phyloP scores from a whole-genome alignment of 2,888 invertebrate species.

The Nowickia ferox region DNA sequence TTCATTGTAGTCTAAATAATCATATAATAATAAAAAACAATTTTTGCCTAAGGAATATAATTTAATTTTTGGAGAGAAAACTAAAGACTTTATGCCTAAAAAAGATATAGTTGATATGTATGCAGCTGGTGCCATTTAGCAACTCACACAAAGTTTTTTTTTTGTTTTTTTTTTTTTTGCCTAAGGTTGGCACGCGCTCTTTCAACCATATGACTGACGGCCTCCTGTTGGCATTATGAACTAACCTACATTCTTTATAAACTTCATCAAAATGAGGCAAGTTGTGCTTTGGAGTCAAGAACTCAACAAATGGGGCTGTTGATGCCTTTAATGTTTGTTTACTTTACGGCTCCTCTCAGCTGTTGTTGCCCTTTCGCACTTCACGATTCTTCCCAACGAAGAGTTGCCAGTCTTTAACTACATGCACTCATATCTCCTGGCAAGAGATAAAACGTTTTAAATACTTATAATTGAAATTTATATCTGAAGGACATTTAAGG shows the following conservation, averaged over 20 bases:
- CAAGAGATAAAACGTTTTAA: conserved; percentile 31
- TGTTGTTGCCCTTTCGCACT: conserved; percentile 1
- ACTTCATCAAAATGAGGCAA: conserved; percentile 9
- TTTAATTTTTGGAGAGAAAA: too few relatives aligned
- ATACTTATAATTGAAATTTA: conserved; percentile 48
- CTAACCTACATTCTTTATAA: conserved; percentile 66
- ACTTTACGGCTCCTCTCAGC: not conserved
- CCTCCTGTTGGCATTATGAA: conserved; percentile 55
- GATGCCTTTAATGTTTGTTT: conserved; percentile 46
- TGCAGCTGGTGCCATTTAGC: conserved; percentile 30
- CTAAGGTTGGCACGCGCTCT: conserved; percentile 48
- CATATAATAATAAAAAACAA: too few relatives aligned
- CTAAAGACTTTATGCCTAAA: not conserved
- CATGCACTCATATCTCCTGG: not conserved
- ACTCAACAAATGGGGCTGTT: conserved; percentile 2
- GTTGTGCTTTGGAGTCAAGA: not conserved
- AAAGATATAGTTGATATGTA: not conserved
- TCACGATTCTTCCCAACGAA: conserved; percentile 1
- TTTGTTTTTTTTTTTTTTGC: too few relatives aligned
- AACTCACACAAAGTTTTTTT: not conserved
- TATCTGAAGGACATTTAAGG: conserved; percentile 35
- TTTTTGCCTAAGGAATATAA: too few relatives aligned
- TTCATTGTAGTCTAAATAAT: too few relatives aligned
- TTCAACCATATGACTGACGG: conserved; percentile 54
- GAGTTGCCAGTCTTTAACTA: conserved; percentile 26